Conservation (phyloP, 2,797 vertebrate genomes). For the Sebastes variabilis region DNA sequence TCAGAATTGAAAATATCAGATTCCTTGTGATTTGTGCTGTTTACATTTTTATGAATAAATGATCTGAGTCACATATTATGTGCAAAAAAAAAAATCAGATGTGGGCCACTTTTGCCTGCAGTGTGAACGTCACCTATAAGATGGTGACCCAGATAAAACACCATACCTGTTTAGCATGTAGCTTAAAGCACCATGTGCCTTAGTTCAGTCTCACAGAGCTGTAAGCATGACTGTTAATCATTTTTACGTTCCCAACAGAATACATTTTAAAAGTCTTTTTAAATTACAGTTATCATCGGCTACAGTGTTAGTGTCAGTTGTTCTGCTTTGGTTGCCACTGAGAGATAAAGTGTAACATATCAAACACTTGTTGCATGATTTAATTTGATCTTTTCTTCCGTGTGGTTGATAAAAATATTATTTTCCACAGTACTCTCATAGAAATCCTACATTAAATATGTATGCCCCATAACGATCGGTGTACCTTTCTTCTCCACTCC, state of each 20-base stretch:
- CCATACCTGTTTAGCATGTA: too few species aligned
- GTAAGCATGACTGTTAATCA: background rate
- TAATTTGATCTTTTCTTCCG: background rate
- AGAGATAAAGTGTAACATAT: background rate
- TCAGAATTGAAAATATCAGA: too few species aligned
- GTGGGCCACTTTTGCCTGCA: too few species aligned
- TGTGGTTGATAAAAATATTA: background rate
- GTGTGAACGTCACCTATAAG: too few species aligned
- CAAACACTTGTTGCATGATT: background rate
- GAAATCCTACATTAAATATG: constrained; percentile 1
- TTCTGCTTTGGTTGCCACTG: background rate
- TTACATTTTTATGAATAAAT: too few species aligned
- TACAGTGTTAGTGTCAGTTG: background rate
- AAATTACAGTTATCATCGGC: background rate
- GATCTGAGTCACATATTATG: too few species aligned
- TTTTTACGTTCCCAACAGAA: background rate
- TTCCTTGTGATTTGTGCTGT: too few species aligned
- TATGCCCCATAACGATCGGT: background rate
- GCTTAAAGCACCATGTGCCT: too few species aligned
- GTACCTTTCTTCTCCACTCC: background rate
- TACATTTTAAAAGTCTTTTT: background rate
- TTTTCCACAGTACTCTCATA: background rate
- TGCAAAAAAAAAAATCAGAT: too few species aligned
- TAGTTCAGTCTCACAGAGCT: too few species aligned
- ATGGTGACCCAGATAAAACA: too few species aligned